phyloP scores from a whole-genome alignment of 2,888 invertebrate genomes.

The Helleia helle region DNA sequence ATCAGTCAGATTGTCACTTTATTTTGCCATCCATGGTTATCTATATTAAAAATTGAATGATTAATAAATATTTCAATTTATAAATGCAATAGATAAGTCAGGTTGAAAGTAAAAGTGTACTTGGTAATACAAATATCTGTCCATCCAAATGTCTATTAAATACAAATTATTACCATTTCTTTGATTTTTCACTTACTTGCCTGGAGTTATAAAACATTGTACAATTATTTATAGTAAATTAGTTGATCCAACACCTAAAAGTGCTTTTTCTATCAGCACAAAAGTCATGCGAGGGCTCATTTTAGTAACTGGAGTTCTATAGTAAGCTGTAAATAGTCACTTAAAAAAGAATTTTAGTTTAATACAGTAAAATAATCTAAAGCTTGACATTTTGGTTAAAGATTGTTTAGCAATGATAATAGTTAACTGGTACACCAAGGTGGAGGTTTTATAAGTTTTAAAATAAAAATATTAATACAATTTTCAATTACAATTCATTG shows the following conservation, averaged over 20 bases:
- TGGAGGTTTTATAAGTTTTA: too few species aligned
- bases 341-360: background rate
- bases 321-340: too few species aligned
- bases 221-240: too few species aligned
- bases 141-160: background rate
- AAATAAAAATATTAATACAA: too few species aligned
- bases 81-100: background rate
- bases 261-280: too few species aligned
- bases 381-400: too few species aligned
- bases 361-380: too few species aligned
- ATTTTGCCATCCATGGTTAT: slow-evolving; percentile 60
- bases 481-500: too few species aligned
- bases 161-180: background rate
- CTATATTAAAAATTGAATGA: slow-evolving; percentile 27
- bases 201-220: too few species aligned
- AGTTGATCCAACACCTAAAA: too few species aligned
- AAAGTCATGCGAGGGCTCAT: too few species aligned
- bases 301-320: too few species aligned
- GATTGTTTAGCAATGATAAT: slow-evolving; percentile 3
- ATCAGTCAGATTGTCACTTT: slow-evolving; percentile 37
- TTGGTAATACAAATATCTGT: background rate
- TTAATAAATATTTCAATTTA: slow-evolving; percentile 18
- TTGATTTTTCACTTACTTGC: background rate
- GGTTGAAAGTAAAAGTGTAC: slow-evolving; percentile 8
- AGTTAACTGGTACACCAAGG: slow-evolving; percentile 7